Conservation (phyloP, 2,113 vertebrate species). For the Alouatta palliata region DNA sequence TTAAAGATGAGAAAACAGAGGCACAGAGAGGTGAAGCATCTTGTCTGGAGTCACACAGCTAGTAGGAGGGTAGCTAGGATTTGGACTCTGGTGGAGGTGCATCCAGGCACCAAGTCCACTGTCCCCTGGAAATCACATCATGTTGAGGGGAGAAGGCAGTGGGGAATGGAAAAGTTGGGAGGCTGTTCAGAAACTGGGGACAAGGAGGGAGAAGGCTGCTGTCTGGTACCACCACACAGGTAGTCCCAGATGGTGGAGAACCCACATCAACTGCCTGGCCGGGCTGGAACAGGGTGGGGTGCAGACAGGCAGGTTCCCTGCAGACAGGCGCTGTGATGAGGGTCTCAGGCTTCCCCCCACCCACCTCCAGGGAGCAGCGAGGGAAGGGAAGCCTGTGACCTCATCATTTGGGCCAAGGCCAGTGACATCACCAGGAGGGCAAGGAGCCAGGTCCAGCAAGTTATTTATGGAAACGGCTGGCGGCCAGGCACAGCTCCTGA, state of each 20-base stretch:
- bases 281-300: not conserved
- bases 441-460: slow-evolving; percentile 71
- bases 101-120: not conserved
- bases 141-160: not conserved
- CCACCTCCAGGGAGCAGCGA: not conserved
- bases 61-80: fast-evolving
- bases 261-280: not conserved
- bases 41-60: not conserved
- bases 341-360: not conserved
- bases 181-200: not conserved
- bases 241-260: slow-evolving; percentile 18
- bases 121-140: not conserved
- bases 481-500: slow-evolving; percentile 63
- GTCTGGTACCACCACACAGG: slow-evolving; percentile 10
- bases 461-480: slow-evolving; percentile 82
- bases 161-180: not conserved
- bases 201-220: not conserved
- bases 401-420: slow-evolving; percentile 66
- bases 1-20: not conserved
- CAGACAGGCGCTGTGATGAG: not conserved
- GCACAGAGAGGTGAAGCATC: slow-evolving; percentile 13
- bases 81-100: not conserved
- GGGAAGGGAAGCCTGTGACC: slow-evolving; percentile 78
- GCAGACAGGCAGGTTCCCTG: slow-evolving; percentile 30
- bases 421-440: slow-evolving; percentile 83